Percentiles rank a stretch among this genome's conserved stretches.
These are phyloP conservation scores for Remorina albescens DNA, from an alignment of 2,797 vertebrate genomes.

Conservation along the genomic window DNA sequence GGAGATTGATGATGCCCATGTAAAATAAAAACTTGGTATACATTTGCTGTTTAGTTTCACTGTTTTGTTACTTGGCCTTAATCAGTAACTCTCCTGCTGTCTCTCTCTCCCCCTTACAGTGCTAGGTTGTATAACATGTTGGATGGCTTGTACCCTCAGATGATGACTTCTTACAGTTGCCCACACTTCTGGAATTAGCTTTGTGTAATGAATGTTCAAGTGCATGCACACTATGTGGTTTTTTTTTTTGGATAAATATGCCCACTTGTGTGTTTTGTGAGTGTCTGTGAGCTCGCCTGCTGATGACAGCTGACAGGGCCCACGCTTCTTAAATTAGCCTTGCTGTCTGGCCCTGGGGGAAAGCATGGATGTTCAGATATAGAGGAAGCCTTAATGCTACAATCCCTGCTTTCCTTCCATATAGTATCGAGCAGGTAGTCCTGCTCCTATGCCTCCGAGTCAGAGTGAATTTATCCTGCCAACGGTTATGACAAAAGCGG, in stretches of 20 bases:
- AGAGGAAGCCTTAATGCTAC: slow-evolving; percentile 56
- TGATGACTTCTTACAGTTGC: slow-evolving; percentile 73
- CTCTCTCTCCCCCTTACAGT: slow-evolving; percentile 25
- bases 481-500: slow-evolving; percentile 27
- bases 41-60: slow-evolving; percentile 25
- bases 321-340: slow-evolving; percentile 81
- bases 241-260: slow-evolving; percentile 49
- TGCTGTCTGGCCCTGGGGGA: slow-evolving; percentile 65
- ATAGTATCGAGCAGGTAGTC: slow-evolving; percentile 19
- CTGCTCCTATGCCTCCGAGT: slow-evolving; percentile 43
- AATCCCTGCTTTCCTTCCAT: slow-evolving; percentile 28
- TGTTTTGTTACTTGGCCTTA: slow-evolving; percentile 26
- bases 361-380: slow-evolving; percentile 64
- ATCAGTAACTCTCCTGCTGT: slow-evolving; percentile 47
- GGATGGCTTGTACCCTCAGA: slow-evolving; percentile 54
- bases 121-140: slow-evolving; percentile 66
- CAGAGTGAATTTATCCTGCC: slow-evolving; percentile 29
- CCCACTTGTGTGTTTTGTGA: slow-evolving; percentile 52
- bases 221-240: no score
- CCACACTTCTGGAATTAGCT: slow-evolving; percentile 71
- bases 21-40: slow-evolving; percentile 22
- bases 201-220: slow-evolving; percentile 40
- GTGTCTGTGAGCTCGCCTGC: slow-evolving; percentile 48
- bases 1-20: slow-evolving; percentile 20
- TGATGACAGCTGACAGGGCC: slow-evolving; percentile 77